These are phyloP conservation scores for Anagrus nilaparvatae DNA, from an alignment of 1,140 invertebrate species.

Conservation along the genomic window DNA sequence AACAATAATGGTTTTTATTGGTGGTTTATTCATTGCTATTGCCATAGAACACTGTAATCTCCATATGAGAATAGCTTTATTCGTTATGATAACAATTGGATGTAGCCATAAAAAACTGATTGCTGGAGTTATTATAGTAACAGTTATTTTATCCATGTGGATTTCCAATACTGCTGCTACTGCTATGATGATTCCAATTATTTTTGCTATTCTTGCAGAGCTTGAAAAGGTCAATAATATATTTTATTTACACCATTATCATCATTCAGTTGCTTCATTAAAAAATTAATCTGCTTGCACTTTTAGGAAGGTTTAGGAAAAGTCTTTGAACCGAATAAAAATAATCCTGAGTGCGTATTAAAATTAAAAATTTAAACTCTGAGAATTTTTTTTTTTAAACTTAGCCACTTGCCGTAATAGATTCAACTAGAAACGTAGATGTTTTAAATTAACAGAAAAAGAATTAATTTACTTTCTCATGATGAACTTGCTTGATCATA, in stretches of 20 bases:
- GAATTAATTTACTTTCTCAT: too few species aligned
- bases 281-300: slow-evolving; percentile 4
- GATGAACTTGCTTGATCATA: too few species aligned
- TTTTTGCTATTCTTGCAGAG: slow-evolving; percentile 62
- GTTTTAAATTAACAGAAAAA: too few species aligned
- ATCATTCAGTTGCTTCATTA: background rate
- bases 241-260: background rate
- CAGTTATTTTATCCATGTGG: slow-evolving; percentile 78
- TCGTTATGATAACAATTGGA: slow-evolving; percentile 68
- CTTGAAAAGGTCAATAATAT: slow-evolving; percentile 48
- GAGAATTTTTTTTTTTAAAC: too few species aligned
- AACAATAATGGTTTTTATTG: slow-evolving; percentile 79
- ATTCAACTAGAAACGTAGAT: too few species aligned
- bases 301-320: slow-evolving; percentile 22
- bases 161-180: slow-evolving; percentile 75
- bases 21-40: slow-evolving; percentile 70
- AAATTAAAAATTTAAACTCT: too few species aligned
- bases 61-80: slow-evolving; percentile 73
- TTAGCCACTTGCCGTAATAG: too few species aligned
- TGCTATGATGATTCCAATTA: slow-evolving; percentile 79
- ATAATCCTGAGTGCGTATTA: slow-evolving; percentile 10
- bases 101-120: slow-evolving; percentile 61
- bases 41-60: slow-evolving; percentile 76
- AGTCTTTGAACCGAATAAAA: slow-evolving; percentile 9
- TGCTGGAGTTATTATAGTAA: slow-evolving; percentile 64